Base-by-base conservation (phyloP, 1,140 invertebrate species). In the Drosophila auraria region DNA sequence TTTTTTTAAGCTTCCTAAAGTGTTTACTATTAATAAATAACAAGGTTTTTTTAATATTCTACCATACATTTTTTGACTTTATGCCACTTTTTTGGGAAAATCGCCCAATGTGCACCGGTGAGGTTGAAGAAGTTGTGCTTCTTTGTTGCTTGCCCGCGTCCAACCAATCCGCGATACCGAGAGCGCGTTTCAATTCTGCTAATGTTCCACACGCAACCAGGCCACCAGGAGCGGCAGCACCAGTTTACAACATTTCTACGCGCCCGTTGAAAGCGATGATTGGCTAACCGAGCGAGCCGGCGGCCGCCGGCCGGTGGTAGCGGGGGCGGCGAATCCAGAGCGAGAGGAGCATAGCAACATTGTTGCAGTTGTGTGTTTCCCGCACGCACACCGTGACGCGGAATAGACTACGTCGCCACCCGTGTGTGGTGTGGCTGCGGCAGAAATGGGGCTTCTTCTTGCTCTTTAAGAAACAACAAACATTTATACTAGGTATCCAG, bases 151-250 rank as follows among this genome's bases (percentile, higher is more conserved):
- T 86, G 86, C 75, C 72, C 91, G 77, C 70, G 78, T 82, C 82
- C 91, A 89, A 92, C 87, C 91, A 92, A 92, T 92, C 91, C 83
- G 91, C 83, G 91, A 80, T 75, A 80, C 76, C 87, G 84, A 91
- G 90, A 92, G 80, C 84, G 87, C 87, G 86, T 92, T 92, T 92
- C 82, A 92, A 90, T 91, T 91, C 84, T 89, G 82, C 89, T 83
- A 92, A 91, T 92, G 91, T 92, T 92, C 91, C 91, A 92, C 91
- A 92, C 63, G 79, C 36, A 86, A 91, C 61, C 83, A 92, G 89
- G 91, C 70, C 73, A 82, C 38, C 91, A 92, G 91, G 33, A 15
- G 1, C 33, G 15, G 5, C 7, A 82, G 82, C 66, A 78, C 62
- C 57, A 49, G 66, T 83, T 78, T 91, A 91, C 89, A 91, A 86